Evolutionary conservation across 2,797 vertebrate genomes (phyloP).

Genomic region (Stomatorhinus walkeri): DNA sequence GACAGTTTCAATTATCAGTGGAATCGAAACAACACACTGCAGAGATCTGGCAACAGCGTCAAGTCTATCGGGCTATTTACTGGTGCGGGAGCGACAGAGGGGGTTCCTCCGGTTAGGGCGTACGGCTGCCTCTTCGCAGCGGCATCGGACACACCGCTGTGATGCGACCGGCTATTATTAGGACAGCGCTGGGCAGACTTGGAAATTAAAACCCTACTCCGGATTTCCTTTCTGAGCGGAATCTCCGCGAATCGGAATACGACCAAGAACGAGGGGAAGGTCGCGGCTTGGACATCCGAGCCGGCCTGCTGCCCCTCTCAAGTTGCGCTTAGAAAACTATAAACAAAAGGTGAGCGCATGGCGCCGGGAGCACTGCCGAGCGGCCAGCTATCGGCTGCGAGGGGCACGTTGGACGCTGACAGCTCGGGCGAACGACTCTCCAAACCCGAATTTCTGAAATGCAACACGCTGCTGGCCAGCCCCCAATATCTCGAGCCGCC

Average conservation of each 20-base stretch:
- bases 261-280: slow-evolving; percentile 1
- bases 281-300: background rate
- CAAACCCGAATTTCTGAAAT: background rate
- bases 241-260: background rate
- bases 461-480: background rate
- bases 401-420: background rate
- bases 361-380: background rate
- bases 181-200: slow-evolving; percentile 1
- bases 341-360: background rate
- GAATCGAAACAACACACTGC: background rate
- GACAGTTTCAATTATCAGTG: background rate
- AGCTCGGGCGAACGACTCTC: background rate
- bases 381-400: background rate
- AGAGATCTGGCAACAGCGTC: slow-evolving; percentile 1
- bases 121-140: background rate
- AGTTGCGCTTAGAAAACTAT: background rate
- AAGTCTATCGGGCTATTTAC: background rate
- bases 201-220: background rate
- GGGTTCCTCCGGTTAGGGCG: background rate
- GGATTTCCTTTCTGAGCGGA: background rate
- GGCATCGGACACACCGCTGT: background rate
- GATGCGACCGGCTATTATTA: slow-evolving; percentile 11
- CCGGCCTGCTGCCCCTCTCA: background rate
- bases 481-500: background rate
- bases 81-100: background rate